Base-by-base conservation (phyloP, 2,888 invertebrate species). In the Phytoseiulus persimilis region DNA sequence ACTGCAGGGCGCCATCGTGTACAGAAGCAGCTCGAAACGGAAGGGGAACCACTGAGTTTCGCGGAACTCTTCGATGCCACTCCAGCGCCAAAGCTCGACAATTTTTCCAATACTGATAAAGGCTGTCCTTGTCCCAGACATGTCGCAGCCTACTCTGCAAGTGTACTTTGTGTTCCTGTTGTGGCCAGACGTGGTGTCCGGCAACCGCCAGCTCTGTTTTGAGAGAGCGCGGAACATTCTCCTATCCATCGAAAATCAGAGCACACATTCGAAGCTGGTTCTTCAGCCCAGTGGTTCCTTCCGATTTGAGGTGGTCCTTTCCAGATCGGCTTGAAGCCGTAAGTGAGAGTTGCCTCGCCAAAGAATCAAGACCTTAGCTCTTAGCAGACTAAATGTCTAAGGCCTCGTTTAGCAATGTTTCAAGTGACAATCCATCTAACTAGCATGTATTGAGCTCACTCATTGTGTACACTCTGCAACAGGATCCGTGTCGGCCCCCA, bases 271-370 rank as follows among this genome's bases (percentile, higher is more conserved):
- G 18, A 2, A 18, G 18, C 23, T 28, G 65, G 18, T 65, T 65
- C 65, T 2, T 28, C 65, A 2, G 18, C 65, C 28, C 65, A 65
- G 65, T 23, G 28, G 65, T 65, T 65, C 28, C 5, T 65, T 28
- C 65, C 65, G 65, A 11, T 65, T 28, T 23, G 65, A 28, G 65
- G 5, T 18, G 65, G 23, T 65, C 18, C 65, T 28, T 6, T 65
- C 18, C 65, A 65, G 65, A 65, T 65, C 65, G 65, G 18, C 65
- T 65, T 6, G 18, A 23, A 6, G 65, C 65, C 65, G 65, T 23
- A 65, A 65, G 65, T 65, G 65, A 65, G 65, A 65, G 65, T 65
- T 65, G 65, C 65, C 65, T 65, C 65, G 65, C 65, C 65, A 65
- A 65, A 65, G n/a, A 65, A 65, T 65, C 65, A 65, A 65, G 65